A percentile compares a stretch with the other conserved stretches of the same genome.
phyloP scores from a whole-genome alignment of 2,113 vertebrate genomes.

The Vidua chalybeata region DNA sequence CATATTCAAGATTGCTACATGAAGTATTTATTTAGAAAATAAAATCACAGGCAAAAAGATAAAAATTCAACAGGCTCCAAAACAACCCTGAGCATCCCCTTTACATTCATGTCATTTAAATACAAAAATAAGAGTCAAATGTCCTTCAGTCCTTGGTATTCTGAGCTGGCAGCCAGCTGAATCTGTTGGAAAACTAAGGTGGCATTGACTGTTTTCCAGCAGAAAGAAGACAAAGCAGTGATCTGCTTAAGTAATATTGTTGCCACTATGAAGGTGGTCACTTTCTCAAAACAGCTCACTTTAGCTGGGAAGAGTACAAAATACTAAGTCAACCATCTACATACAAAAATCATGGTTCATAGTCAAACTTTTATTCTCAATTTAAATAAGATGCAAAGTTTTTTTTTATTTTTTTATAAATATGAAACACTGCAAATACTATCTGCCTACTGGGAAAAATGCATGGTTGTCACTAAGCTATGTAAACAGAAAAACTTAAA shows the following conservation, averaged over 20 bases:
- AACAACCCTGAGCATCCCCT: slow-evolving; percentile 90
- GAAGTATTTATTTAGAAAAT: slow-evolving; percentile 76
- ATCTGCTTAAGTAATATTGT: slow-evolving; percentile 61
- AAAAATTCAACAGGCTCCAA: slow-evolving; percentile 84
- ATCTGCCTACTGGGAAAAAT: slow-evolving; percentile 47
- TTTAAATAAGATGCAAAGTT: slow-evolving; percentile 72
- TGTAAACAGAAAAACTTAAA: slow-evolving; percentile 65
- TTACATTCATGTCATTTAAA: slow-evolving; percentile 91
- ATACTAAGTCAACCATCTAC: slow-evolving; percentile 72
- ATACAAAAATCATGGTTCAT: slow-evolving; percentile 70
- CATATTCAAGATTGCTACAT: slow-evolving; percentile 75
- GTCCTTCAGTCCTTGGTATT: slow-evolving; percentile 73
- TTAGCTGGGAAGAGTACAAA: slow-evolving; percentile 68
- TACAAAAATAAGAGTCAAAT: slow-evolving; percentile 81
- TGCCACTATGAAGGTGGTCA: slow-evolving; percentile 55
- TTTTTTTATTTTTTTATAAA: slow-evolving; percentile 58
- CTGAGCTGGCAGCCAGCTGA: slow-evolving; percentile 62
- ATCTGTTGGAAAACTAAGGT: slow-evolving; percentile 58
- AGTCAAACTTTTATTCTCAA: slow-evolving; percentile 69
- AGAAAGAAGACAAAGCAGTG: slow-evolving; percentile 55
- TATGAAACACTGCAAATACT: slow-evolving; percentile 69
- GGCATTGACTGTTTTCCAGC: slow-evolving; percentile 47
- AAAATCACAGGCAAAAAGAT: slow-evolving; percentile 79
- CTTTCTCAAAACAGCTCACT: slow-evolving; percentile 59
- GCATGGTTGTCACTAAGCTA: slow-evolving; percentile 61